phyloP scores from a whole-genome alignment of 2,797 vertebrate species.

The Pterois miles region DNA sequence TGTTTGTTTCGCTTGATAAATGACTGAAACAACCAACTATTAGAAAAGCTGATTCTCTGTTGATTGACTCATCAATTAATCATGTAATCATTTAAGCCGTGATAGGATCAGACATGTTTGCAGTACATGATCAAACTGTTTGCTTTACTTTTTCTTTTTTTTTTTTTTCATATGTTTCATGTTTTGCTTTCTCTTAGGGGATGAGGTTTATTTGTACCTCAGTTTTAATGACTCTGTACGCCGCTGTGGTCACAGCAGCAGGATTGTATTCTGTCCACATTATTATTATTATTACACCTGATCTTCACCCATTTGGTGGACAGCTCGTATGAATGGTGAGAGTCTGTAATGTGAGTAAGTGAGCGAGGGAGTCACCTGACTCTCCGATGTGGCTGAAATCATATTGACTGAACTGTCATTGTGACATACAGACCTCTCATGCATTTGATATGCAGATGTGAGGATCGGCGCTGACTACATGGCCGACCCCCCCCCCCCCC shows the following conservation, averaged over 20 bases:
- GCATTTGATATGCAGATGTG: slow-evolving; percentile 61
- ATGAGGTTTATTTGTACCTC: not conserved
- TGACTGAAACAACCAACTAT: not conserved
- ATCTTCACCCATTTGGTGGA: not conserved
- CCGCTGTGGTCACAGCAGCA: not conserved
- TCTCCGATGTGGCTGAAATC: slow-evolving; percentile 30
- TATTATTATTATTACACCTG: slow-evolving; percentile 15
- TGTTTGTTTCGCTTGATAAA: not conserved
- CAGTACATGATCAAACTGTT: no score
- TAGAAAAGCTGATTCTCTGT: no score
- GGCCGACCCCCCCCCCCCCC: not conserved
- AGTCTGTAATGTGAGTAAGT: slow-evolving; percentile 69
- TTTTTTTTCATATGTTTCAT: not conserved
- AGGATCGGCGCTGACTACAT: slow-evolving; percentile 2
- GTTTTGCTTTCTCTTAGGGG: not conserved
- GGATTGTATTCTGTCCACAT: not conserved
- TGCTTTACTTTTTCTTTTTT: not conserved
- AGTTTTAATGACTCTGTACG: not conserved
- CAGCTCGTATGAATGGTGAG: slow-evolving; percentile 12
- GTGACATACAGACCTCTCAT: slow-evolving; percentile 31
- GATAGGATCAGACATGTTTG: not conserved
- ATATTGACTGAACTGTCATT: slow-evolving; percentile 56
- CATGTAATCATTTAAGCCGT: not conserved
- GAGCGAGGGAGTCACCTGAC: slow-evolving; percentile 38
- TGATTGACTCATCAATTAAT: not conserved